Base-by-base conservation (phyloP, 2,113 vertebrate species). In the Indicator maculatus region DNA sequence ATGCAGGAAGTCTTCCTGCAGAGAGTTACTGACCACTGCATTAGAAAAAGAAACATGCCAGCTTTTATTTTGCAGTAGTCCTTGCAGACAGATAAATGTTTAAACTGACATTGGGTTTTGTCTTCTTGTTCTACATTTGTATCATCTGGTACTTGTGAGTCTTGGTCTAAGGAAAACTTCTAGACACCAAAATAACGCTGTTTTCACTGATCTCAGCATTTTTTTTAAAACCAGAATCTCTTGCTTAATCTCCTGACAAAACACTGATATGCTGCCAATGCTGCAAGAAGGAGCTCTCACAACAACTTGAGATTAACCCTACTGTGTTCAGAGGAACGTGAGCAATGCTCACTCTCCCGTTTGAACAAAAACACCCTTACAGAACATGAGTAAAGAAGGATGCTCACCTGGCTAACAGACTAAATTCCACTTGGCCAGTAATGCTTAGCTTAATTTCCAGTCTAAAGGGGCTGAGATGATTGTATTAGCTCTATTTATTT, bases 221-320 rank as follows among this genome's bases (percentile, higher is more conserved):
- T 75, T 75, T 69, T 67, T 74, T 19, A 52, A 44, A 72, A 53
- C 55, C 1, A 8, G 27, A n/a, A 69, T 65, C 39, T 73, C 82
- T 91, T 93, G 74, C 82, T 58, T 82, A 76, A 95, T 84, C 63
- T 92, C 41, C 66, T 63, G 50, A 91, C 61, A 44, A 94, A 93
- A 83, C 56, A 61, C 63, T 36, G 20, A 44, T 55, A 44, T 69
- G 39, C 65, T 96, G 93, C 89, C 93, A 87, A 9, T 12, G 39
- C 47, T 60, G 67, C 81, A 78, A 26, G 38, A 75, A 91, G 44
- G n/a, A 87, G 59, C 44, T 85, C 75, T 85, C 59, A 53, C 20
- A 80, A 79, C 20, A 74, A 31, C 11, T 78, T 72, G 61, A 78
- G 61, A 78, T 88, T 88, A 93, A 93, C 88, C 28, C 60, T 28